Evolutionary conservation across 2,113 vertebrate species (phyloP).

Genomic region (Coturnix japonica): DNA sequence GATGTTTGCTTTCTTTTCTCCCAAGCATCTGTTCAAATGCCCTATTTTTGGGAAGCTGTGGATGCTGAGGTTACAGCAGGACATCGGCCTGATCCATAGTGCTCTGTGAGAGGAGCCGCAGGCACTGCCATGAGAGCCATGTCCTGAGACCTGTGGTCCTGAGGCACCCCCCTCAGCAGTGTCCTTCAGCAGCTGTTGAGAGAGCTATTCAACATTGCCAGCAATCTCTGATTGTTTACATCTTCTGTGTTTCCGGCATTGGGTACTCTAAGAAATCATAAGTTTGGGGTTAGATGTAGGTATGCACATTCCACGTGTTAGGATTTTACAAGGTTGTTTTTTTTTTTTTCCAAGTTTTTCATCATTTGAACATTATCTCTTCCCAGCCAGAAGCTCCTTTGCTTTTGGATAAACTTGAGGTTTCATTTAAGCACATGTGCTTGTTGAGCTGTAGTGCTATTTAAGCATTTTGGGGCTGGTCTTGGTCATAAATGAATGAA

Average conservation of each 20-base stretch:
- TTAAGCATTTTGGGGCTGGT: neutral
- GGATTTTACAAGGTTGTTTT: neutral
- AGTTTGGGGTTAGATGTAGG: neutral
- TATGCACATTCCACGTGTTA: neutral
- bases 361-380: neutral
- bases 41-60: slow-evolving; percentile 39
- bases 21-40: slow-evolving; percentile 26
- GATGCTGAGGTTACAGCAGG: neutral
- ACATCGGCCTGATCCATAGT: neutral
- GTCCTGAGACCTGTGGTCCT: neutral
- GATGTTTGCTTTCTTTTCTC: slow-evolving; percentile 38
- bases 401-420: neutral
- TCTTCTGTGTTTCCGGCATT: neutral
- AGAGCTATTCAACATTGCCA: neutral
- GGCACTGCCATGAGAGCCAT: neutral
- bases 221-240: neutral
- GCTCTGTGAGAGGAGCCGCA: neutral
- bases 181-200: neutral
- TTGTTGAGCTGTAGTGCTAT: neutral
- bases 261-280: neutral
- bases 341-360: neutral
- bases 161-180: neutral
- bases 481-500: neutral
- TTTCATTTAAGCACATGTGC: neutral
- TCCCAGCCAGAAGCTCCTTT: neutral